Evolutionary conservation across 2,113 vertebrate species (phyloP).

Genomic region (Mormyrus iriodes): DNA sequence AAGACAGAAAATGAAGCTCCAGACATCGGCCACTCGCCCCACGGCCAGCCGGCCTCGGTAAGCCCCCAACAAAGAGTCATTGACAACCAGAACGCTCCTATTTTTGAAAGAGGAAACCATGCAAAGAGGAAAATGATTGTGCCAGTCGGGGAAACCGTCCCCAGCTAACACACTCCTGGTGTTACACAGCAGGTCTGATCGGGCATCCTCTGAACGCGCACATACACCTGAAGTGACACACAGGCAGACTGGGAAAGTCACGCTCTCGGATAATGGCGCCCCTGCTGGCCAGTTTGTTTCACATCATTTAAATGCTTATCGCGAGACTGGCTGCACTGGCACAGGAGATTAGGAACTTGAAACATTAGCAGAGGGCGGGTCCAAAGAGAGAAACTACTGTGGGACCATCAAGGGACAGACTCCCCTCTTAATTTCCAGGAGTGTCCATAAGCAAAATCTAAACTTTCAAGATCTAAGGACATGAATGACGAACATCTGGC

Average conservation of each 20-base stretch:
- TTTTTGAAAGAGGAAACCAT: slow-evolving; percentile 4
- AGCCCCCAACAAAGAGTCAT: not conserved
- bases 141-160: not conserved
- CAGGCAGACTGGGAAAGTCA: not conserved
- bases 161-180: not conserved
- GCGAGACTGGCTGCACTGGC: not conserved
- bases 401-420: not conserved
- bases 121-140: not conserved
- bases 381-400: not conserved
- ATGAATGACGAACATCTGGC: not conserved
- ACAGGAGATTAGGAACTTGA: not conserved
- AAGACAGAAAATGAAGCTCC: not conserved
- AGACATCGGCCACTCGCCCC: not conserved
- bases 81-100: not conserved
- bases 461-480: not conserved
- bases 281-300: not conserved
- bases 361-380: not conserved
- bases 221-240: too few species aligned
- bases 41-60: not conserved
- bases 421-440: not conserved
- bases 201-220: not conserved
- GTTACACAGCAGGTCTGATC: not conserved
- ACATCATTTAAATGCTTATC: not conserved
- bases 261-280: not conserved
- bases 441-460: not conserved